phyloP scores from a whole-genome alignment of 2,797 vertebrate species.

The Phoebastria nigripes region DNA sequence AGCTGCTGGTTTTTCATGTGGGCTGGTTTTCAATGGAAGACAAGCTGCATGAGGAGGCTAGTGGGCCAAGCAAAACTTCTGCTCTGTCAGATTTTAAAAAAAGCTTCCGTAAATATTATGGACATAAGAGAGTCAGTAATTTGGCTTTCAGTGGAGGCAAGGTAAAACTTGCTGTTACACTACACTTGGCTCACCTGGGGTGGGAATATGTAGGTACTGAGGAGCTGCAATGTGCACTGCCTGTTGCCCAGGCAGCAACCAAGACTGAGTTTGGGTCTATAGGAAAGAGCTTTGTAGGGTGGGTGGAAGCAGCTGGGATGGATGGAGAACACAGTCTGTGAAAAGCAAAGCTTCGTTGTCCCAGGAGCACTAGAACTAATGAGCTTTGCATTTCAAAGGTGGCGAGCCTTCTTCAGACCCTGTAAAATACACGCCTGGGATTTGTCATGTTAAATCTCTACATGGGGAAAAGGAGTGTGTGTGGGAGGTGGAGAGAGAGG shows the following conservation, averaged over 20 bases:
- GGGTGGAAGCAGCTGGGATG: conserved; percentile 28
- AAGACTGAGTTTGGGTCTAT: not conserved
- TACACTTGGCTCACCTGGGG: not conserved
- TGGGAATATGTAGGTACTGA: not conserved
- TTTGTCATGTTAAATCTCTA: not conserved
- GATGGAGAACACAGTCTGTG: not conserved
- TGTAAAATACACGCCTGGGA: not conserved
- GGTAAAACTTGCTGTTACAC: not conserved
- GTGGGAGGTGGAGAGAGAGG: not conserved
- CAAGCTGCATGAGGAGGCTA: not conserved
- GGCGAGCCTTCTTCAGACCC: not conserved
- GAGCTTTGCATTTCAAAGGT: conserved; percentile 31
- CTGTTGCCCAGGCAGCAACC: not conserved
- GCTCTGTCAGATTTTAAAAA: not conserved
- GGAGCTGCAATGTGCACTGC: not conserved
- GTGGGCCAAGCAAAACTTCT: not conserved
- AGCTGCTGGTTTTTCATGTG: not conserved
- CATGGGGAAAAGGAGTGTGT: not conserved
- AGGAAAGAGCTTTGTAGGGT: not conserved
- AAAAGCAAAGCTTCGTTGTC: conserved; percentile 11
- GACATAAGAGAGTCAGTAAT: not conserved
- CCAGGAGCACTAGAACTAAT: not conserved
- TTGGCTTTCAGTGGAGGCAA: not conserved
- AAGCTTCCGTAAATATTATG: not conserved
- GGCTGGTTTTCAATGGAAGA: not conserved